phyloP scores from a whole-genome alignment of 1,140 invertebrate genomes.

The Meteorus sp. region DNA sequence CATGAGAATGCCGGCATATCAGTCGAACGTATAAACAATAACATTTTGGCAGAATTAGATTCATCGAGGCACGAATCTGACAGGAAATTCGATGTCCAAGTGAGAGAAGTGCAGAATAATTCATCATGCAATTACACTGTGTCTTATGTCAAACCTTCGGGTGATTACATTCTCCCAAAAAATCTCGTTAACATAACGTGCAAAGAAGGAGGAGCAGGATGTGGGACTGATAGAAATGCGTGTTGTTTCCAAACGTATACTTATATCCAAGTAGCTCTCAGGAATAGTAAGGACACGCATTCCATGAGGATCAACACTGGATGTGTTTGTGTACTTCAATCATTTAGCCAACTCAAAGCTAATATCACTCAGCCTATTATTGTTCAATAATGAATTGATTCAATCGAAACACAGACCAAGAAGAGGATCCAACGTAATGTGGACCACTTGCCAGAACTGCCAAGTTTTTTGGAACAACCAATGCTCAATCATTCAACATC shows the following conservation, averaged over 20 bases:
- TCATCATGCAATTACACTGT: constrained; percentile 16
- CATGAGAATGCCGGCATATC: neutral
- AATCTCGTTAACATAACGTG: constrained; percentile 14
- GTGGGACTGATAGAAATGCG: neutral
- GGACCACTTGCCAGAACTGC: too few relatives aligned
- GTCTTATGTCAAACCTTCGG: neutral
- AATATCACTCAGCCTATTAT: neutral
- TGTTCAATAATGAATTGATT: too few relatives aligned
- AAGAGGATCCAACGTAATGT: too few relatives aligned
- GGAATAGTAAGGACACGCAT: neutral
- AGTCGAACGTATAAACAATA: neutral
- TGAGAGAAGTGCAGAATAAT: constrained; percentile 6
- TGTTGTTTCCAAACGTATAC: constrained; percentile 17
- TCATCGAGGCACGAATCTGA: neutral
- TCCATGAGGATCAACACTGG: constrained; percentile 11
- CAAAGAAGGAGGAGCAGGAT: constrained; percentile 1
- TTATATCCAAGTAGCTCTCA: neutral
- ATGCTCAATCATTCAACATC: constrained; percentile 7
- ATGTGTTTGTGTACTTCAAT: constrained; percentile 16
- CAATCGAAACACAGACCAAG: too few relatives aligned
- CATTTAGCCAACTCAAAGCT: neutral
- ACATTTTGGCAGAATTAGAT: neutral
- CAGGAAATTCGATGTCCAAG: neutral
- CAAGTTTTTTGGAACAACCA: too few relatives aligned
- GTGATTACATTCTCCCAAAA: constrained; percentile 10